Evolutionary conservation across 2,113 vertebrate genomes (phyloP).

Genomic region (Lasiurus borealis): DNA sequence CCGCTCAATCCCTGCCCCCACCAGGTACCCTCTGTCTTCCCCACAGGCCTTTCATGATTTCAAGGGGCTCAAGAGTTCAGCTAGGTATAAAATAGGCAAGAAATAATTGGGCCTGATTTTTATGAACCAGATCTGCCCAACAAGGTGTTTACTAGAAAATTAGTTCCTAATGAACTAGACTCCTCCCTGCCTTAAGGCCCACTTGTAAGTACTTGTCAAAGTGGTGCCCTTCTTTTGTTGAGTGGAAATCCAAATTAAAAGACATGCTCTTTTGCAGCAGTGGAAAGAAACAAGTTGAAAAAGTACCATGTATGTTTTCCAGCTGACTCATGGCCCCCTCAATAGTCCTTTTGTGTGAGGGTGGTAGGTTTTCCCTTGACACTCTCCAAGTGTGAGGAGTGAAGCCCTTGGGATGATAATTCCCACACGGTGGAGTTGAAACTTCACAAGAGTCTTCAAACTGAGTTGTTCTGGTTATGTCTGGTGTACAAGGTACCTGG

Average conservation of each 20-base stretch:
- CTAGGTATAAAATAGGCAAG: background rate
- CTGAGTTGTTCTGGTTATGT: background rate
- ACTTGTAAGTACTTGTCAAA: conserved; percentile 65
- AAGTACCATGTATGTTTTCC: conserved; percentile 75
- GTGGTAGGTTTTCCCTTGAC: conserved; percentile 66
- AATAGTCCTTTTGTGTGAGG: conserved; percentile 74
- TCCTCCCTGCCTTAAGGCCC: conserved; percentile 63
- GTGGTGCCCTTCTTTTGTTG: conserved; percentile 25
- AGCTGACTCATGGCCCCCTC: conserved; percentile 74
- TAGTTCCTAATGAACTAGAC: conserved; percentile 65
- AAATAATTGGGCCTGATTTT: conserved; percentile 22
- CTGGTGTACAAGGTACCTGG: background rate
- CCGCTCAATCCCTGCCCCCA: no score
- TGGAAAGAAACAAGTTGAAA: conserved; percentile 80
- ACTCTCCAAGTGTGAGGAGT: conserved; percentile 31
- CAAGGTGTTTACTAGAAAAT: conserved; percentile 66
- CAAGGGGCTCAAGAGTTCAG: background rate
- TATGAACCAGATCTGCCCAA: conserved; percentile 1
- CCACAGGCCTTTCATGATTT: background rate
- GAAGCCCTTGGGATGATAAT: conserved; percentile 6
- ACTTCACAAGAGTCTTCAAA: conserved; percentile 19
- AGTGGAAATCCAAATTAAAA: conserved; percentile 73
- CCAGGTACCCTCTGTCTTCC: background rate
- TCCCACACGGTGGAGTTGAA: background rate
- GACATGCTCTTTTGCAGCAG: conserved; percentile 61